Evolutionary conservation across 2,113 vertebrate genomes (phyloP).

Genomic region (Nesogale talazaci): DNA sequence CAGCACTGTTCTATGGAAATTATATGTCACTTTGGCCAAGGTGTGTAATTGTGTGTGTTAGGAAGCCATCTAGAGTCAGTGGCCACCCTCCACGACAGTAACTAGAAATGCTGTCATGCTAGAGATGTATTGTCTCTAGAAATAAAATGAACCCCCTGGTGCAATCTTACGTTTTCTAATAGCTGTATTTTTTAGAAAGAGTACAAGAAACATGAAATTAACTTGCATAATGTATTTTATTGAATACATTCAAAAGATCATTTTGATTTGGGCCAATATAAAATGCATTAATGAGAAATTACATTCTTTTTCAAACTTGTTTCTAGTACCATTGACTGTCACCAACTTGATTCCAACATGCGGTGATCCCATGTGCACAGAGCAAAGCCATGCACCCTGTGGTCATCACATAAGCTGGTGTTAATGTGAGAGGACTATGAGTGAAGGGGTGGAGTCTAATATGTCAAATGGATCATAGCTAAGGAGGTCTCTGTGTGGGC

Average conservation of each 20-base stretch:
- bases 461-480: too few relatives aligned
- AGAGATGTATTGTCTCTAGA: neutral
- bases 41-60: too few relatives aligned
- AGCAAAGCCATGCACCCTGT: neutral
- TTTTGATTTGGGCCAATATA: neutral
- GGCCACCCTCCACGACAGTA: neutral
- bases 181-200: neutral
- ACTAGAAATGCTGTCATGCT: neutral
- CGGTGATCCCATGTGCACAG: neutral
- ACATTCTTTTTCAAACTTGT: neutral
- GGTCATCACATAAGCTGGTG: too few relatives aligned
- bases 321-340: neutral
- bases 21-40: neutral
- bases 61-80: neutral
- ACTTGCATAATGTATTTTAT: neutral
- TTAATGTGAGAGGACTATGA: too few relatives aligned
- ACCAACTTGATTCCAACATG: neutral
- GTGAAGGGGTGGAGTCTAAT: too few relatives aligned
- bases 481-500: too few relatives aligned
- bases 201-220: neutral
- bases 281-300: neutral
- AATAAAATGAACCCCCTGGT: neutral
- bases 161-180: conserved; percentile 1
- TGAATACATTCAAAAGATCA: conserved; percentile 13
- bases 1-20: neutral